Evolutionary conservation across 2,888 invertebrate genomes (phyloP), one percentile per base, ranked within the genome.

Genomic region (Macrophya alboannulata): DNA sequence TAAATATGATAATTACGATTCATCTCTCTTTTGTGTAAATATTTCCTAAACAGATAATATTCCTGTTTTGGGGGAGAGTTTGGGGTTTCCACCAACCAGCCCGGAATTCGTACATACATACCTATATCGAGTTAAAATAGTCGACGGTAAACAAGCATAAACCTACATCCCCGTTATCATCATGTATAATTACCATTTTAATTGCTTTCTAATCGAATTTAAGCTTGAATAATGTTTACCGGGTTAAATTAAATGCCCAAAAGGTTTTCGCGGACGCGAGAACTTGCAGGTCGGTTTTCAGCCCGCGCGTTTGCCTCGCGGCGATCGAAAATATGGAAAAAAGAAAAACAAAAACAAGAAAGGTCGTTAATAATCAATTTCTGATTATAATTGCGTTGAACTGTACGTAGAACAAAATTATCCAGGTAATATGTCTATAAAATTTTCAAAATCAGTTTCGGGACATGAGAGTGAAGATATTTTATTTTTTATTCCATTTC

Each of bases 151-250:
- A 74, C 72, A 74, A 74, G 45, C 43, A 74, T 74, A 74, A 74
- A 74, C 45, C 72, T 74, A 74, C 72, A 74, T 17, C 72, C 72
- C n/a, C 72, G 72, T 74, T 74, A 74, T 74, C 72, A 45, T 74
- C 72, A 25, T 74, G 45, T 74, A 74, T 74, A 77, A 77, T 77
- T 77, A 77, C 31, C 77, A 77, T 77, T 77, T 77, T 77, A 77
- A 77, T 51, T 51, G 77, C 21, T 51, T 77, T 51, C 77, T 55
- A 51, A 77, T 77, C 77, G 55, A 77, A 77, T 77, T 77, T 77
- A 77, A 77, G 51, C 77, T 55, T 77, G 48, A 31, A 51, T 55
- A 77, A 77, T 77, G 77, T 77, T 77, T 37, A 55, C 77, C 77
- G 31, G 48, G 77, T 55, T 51, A 55, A 77, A 77, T 77, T 77